These are phyloP conservation scores for Phoebastria nigripes DNA, from an alignment of 2,797 vertebrate genomes.

Conservation along the genomic window DNA sequence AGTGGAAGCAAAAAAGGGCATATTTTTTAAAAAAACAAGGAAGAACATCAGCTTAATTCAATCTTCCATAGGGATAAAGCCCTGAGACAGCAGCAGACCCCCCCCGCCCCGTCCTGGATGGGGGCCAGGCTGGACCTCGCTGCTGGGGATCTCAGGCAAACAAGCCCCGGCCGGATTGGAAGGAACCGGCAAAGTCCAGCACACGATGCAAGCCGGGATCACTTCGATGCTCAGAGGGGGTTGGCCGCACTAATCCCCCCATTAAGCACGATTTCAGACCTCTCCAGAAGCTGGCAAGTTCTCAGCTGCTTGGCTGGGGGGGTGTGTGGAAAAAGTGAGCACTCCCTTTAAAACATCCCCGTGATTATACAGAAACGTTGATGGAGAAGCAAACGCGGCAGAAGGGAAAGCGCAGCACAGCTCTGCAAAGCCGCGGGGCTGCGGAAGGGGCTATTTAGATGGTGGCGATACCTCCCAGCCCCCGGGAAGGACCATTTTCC, in stretches of 20 bases:
- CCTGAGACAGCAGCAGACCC: neutral
- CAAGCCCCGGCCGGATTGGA: neutral
- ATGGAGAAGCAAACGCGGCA: neutral
- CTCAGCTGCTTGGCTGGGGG: neutral
- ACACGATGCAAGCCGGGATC: neutral
- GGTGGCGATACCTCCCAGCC: neutral
- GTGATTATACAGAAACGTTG: neutral
- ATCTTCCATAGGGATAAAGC: neutral
- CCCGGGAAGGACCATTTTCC: neutral
- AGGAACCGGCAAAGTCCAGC: neutral
- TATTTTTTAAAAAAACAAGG: neutral
- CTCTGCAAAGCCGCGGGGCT: neutral
- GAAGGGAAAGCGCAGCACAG: neutral
- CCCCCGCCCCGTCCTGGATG: accelerated
- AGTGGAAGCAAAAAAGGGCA: neutral
- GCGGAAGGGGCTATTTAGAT: neutral
- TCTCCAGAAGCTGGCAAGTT: neutral
- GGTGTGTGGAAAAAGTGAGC: accelerated
- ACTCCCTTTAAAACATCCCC: neutral
- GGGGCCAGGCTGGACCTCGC: neutral
- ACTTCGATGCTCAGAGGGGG: neutral
- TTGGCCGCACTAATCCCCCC: neutral
- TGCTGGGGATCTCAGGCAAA: neutral
- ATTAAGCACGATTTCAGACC: neutral
- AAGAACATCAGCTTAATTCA: neutral